Evolutionary conservation across 92 coral and sea anemone genomes (phyloP), one percentile per base, ranked within the genome.

Genomic region (Siderastrea radians): DNA sequence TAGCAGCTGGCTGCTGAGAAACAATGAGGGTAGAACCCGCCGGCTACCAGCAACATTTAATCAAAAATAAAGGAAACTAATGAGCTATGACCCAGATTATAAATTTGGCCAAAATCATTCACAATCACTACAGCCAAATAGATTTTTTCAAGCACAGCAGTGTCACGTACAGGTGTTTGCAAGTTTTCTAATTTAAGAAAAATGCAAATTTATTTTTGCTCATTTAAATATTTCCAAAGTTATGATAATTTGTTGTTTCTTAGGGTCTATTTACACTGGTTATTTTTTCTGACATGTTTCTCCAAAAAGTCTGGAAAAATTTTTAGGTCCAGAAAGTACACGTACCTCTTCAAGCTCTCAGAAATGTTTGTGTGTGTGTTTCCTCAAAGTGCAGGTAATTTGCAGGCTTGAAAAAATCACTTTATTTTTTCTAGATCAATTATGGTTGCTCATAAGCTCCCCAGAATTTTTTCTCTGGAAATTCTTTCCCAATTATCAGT

Each of bases 1-100:
- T 52, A 7, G 46, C 86, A 82, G 77, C 85, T 81, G 78, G 86
- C 86, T 82, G 55, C 49, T 16, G 44, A 49, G 86, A 38, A 57
- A 69, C 49, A 9, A 8, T 57, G n/a, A 52, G 8, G 9, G 57
- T 6, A 49, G 17, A 19, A 13, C 49, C 48, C 48, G 3, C 8
- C 68, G 2, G 63, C 43, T 78, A 4, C 4, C 48, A 19, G 71
- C 8, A 38, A 14, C 57, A 19, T 43, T 46, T n/a, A 8, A 7
- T 45, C 38, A 19, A 9, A 69, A 69, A 15, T 46, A 4, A 54
- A 43, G 43, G 67, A 81, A 43, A 7, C 53, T 7, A 44, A 43
- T 17, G 8, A 68, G 5, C 9, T 45, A 68, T 7, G 5, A 15
- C 17, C 7, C 60, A 4, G 7, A 16, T 50, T 51, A 7, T 54